Conservation (phyloP, 2,113 vertebrate species). For the Enhydra lutris region DNA sequence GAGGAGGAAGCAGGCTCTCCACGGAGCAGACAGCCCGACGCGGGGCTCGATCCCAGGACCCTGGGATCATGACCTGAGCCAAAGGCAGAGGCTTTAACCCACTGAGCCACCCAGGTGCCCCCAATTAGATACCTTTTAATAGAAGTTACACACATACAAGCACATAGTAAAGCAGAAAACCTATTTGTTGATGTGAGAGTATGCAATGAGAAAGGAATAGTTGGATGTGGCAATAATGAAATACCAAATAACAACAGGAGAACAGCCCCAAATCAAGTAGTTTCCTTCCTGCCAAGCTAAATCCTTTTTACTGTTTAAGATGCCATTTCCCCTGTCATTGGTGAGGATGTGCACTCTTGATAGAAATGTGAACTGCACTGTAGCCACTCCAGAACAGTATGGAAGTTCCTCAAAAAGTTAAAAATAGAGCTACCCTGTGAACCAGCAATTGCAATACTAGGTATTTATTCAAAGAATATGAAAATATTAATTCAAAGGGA, state of each 20-base stretch:
- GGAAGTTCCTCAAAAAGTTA: not conserved
- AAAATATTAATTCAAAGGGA: not conserved
- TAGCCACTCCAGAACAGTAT: not conserved
- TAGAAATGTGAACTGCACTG: not conserved
- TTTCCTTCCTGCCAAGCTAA: not conserved
- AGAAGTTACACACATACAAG: not conserved
- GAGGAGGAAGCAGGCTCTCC: too few species aligned
- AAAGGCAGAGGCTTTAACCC: too few species aligned
- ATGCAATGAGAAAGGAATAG: not conserved
- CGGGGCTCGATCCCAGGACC: too few species aligned
- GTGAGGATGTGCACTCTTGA: not conserved
- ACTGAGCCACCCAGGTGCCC: too few species aligned
- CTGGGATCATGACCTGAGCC: too few species aligned
- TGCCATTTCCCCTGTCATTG: not conserved
- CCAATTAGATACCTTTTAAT: not conserved
- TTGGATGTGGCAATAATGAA: not conserved
- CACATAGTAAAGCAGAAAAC: not conserved
- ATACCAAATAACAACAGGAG: not conserved
- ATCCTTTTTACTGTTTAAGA: not conserved
- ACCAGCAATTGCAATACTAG: not conserved
- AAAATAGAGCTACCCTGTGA: not conserved
- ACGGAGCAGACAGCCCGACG: too few species aligned
- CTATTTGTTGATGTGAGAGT: not conserved
- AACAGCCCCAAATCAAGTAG: not conserved
- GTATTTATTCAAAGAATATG: not conserved